Evolutionary conservation across 2,888 invertebrate genomes (phyloP), one percentile per base, ranked within the genome.

Genomic region (Aquatica leii): DNA sequence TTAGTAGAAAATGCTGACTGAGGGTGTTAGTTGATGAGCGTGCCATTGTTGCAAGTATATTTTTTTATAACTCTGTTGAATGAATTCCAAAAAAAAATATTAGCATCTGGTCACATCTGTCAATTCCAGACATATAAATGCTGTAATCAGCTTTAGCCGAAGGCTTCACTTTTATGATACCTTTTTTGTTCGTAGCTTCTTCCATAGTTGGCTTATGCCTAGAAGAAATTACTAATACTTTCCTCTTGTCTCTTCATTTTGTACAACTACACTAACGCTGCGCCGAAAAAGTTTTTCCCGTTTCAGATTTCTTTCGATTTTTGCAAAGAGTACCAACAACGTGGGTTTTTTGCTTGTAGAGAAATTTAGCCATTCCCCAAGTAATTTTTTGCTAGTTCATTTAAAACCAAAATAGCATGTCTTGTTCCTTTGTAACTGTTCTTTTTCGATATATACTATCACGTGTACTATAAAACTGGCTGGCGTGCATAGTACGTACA

Each of bases 271-370:
- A 31, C 9, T 31, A 9, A 4, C 31, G 31, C 31, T 31, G 31
- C 31, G 31, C 31, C 31, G 31, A 31, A 31, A 31, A 46, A n/a
- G n/a, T n/a, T n/a, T n/a, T n/a, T n/a, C n/a, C n/a, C n/a, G n/a
- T n/a, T n/a, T n/a, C n/a, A n/a, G n/a, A n/a, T 14, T 11, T 51
- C 20, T 59, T 18, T n/a, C n/a, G 35, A 46, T 46, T 53, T 34
- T 43, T 53, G 2, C 46, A n/a, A n/a, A 53, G 17, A 11, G 61
- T 59, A 3, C 59, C 59, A 0, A 34, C 34, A 14, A 24, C 12
- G 37, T 51, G 21, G 9, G 58, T n/a, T 58, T 51, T 24, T 9
- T 12, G 2, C 0, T 58, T 17, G 8, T 2, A 11, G 3, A 58
- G 51, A 14, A 4, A 12, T 11, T 59, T 14, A 3, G 48, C 14